Conservation (phyloP, 2,888 invertebrate genomes). For the Caenorhabditis angaria region DNA sequence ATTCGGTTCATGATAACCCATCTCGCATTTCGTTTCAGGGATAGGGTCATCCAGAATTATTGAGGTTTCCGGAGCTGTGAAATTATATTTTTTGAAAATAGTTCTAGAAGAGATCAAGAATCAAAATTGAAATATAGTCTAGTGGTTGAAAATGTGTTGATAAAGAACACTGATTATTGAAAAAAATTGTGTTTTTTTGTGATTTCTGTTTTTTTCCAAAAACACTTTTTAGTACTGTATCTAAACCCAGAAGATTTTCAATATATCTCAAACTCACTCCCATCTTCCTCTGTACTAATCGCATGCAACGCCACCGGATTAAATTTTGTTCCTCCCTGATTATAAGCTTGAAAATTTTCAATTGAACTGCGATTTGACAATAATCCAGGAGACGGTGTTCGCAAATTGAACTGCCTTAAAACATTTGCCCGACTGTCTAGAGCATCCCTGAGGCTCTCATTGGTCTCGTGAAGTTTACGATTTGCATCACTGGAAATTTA, state of each 20-base stretch:
- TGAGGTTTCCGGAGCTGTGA: constrained; percentile 30
- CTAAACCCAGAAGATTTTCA: no score
- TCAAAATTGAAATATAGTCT: no score
- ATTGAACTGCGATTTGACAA: constrained; percentile 28
- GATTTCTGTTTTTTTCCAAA: no score
- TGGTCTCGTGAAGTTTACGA: constrained; percentile 77
- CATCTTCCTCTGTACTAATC: constrained; percentile 15
- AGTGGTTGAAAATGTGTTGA: no score
- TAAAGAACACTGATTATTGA: no score
- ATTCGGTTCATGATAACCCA: constrained; percentile 50
- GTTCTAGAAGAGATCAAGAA: no score
- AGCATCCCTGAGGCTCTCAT: constrained; percentile 76
- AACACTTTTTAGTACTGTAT: no score
- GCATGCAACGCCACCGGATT: constrained; percentile 30
- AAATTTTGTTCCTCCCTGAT: not conserved
- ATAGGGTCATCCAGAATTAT: constrained; percentile 33
- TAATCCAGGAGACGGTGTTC: constrained; percentile 44
- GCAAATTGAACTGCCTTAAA: constrained; percentile 59
- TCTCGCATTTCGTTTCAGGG: not conserved
- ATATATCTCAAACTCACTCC: not conserved
- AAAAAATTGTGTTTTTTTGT: no score
- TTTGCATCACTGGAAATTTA: constrained; percentile 76
- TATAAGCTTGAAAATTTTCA: constrained; percentile 29
- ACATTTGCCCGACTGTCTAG: constrained; percentile 72
- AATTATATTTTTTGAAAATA: no score